Conservation (phyloP, 2,113 vertebrate species). For the Excalfactoria chinensis region DNA sequence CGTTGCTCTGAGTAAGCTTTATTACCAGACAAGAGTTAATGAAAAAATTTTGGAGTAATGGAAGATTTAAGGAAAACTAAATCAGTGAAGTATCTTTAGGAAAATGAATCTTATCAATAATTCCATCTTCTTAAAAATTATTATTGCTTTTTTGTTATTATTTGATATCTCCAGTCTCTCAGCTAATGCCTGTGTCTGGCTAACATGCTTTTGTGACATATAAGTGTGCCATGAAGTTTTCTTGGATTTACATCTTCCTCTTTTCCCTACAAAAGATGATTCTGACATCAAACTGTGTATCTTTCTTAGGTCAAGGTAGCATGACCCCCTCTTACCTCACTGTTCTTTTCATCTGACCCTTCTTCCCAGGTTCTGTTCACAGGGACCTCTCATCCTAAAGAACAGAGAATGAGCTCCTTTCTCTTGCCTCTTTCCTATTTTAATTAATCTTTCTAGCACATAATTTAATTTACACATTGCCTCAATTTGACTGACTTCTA, state of each 20-base stretch:
- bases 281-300: background rate
- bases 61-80: background rate
- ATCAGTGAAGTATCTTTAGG: background rate
- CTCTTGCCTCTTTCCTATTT: background rate
- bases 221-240: background rate
- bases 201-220: background rate
- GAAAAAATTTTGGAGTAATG: background rate
- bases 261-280: background rate
- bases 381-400: background rate
- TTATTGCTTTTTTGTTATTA: background rate
- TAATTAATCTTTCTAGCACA: background rate
- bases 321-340: background rate
- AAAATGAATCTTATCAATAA: background rate
- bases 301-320: background rate
- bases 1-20: background rate
- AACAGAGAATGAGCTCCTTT: background rate
- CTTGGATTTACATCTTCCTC: background rate
- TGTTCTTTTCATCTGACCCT: background rate
- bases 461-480: constrained; percentile 2
- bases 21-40: background rate
- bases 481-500: background rate
- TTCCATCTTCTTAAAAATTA: background rate
- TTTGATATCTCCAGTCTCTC: background rate
- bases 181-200: background rate
- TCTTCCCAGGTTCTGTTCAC: background rate